phyloP scores from a whole-genome alignment of 2,113 vertebrate genomes.

The Pithys albifrons region DNA sequence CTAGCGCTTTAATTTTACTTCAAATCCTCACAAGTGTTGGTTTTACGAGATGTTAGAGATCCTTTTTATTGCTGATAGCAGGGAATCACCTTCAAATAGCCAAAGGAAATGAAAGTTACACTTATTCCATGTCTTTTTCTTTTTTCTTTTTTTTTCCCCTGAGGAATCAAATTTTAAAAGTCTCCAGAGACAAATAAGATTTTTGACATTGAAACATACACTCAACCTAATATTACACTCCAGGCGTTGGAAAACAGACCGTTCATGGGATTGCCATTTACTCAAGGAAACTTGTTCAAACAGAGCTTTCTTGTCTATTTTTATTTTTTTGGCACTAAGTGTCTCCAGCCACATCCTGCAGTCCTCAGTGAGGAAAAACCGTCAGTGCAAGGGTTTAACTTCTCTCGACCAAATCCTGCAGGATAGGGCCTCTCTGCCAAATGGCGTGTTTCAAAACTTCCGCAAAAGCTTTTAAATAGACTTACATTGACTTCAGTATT shows the following conservation, averaged over 20 bases:
- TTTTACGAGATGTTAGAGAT: conserved; percentile 41
- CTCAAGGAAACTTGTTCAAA: conserved; percentile 25
- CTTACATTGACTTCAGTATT: neutral
- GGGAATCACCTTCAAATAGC: conserved; percentile 30
- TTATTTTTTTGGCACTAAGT: conserved; percentile 6
- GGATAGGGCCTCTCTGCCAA: neutral
- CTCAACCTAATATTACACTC: conserved; percentile 38
- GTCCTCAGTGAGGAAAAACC: neutral
- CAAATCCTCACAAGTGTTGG: neutral
- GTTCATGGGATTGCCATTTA: conserved; percentile 25
- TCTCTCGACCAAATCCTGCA: neutral
- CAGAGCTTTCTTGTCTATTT: conserved; percentile 40
- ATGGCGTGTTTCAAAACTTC: neutral
- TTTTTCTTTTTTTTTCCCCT: neutral
- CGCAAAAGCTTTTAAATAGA: neutral
- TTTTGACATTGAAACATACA: conserved; percentile 55
- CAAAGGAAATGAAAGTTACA: conserved; percentile 43
- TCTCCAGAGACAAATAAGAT: conserved; percentile 37
- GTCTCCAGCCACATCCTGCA: conserved; percentile 12
- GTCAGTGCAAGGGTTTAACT: neutral
- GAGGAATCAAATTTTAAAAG: conserved; percentile 32
- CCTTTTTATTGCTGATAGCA: conserved; percentile 26
- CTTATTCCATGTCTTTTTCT: neutral
- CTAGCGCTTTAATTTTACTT: neutral
- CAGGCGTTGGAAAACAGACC: conserved; percentile 1